Base-by-base conservation (phyloP, 1,140 invertebrate species). In the Drosophila nebulosa region DNA sequence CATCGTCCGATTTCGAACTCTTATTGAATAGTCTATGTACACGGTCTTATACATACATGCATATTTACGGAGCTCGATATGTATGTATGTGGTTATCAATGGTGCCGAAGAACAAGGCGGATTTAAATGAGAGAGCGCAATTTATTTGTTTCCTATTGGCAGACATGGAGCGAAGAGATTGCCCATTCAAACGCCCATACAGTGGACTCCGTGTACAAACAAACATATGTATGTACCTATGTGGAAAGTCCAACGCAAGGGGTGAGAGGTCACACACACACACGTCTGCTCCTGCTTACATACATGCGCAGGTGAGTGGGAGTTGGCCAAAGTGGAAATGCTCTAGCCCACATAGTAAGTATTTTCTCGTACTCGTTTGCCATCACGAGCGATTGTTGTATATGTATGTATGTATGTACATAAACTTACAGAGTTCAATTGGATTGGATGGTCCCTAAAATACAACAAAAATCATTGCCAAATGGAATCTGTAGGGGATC, bases 131-230 rank as follows among this genome's bases (percentile, higher is more conserved):
- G 61, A 69, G 30, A 27, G 61, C 61, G 53, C 51, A 53, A 58
- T 52, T 27, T 50, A 64, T 64, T 69, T 58, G 53, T 64, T 69
- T 69, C 42, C 67, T 51, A 69, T 69, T 69, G 67, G 67, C 42
- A 69, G 67, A 57, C 39, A 58, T 55, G 50, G 50, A 50, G 53
- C 61, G 36, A 58, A 35, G 53, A 53, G 32, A 64, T 58, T 66
- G 42, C 42, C 52, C 30, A n/a, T 53, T 24, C 30, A 14, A 24
- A 66, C 56, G 27, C 56, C 55, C 53, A 66, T 27, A 36, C 39
- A 22, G n/a, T 39, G 27, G 30, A 39, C 59, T 24, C 18, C n/a
- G 14, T 50, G 42, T 36, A 21, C 42, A 27, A 24, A 52, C n/a
- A 14, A 22, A 55, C 39, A 61, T 42, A 24, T 18, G 22, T 26